Evolutionary conservation across 2,797 vertebrate species (phyloP).

Genomic region (Jordanella pulchra): DNA sequence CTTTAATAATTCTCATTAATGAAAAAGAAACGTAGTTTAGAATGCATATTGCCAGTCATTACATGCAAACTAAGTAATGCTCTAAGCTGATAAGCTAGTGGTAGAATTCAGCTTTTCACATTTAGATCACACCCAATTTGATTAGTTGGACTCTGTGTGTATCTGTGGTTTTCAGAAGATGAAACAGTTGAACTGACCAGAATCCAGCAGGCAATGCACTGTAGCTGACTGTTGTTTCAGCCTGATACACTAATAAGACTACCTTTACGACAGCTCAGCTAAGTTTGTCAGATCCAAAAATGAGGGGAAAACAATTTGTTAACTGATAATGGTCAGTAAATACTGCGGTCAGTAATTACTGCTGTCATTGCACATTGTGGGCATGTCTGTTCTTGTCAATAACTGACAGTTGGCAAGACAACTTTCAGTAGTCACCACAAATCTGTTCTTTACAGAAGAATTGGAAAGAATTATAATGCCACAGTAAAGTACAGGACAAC

Average conservation of each 20-base stretch:
- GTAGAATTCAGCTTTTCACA: slow-evolving; percentile 42
- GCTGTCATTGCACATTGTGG: background rate
- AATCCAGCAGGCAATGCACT: slow-evolving; percentile 44
- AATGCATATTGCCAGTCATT: slow-evolving; percentile 9
- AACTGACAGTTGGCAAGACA: no score
- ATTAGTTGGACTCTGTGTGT: slow-evolving; percentile 16
- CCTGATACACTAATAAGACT: slow-evolving; percentile 54
- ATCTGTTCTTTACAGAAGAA: background rate
- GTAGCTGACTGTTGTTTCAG: slow-evolving; percentile 48
- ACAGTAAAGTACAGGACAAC: background rate
- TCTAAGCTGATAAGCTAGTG: slow-evolving; percentile 31
- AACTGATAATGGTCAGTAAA: no score
- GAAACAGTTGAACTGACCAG: slow-evolving; percentile 53
- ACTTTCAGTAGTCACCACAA: background rate
- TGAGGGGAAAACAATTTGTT: background rate
- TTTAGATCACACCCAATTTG: slow-evolving; percentile 34
- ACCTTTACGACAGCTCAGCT: slow-evolving; percentile 18
- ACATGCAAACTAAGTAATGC: slow-evolving; percentile 13
- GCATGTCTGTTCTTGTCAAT: background rate
- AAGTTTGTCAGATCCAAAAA: slow-evolving; percentile 20
- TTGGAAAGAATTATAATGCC: background rate
- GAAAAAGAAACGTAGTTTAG: background rate
- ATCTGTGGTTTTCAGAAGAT: slow-evolving; percentile 57
- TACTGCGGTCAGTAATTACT: no score
- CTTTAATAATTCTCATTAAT: background rate